Conservation (phyloP, 2,797 vertebrate genomes). For the Coracias cyanogaster region DNA sequence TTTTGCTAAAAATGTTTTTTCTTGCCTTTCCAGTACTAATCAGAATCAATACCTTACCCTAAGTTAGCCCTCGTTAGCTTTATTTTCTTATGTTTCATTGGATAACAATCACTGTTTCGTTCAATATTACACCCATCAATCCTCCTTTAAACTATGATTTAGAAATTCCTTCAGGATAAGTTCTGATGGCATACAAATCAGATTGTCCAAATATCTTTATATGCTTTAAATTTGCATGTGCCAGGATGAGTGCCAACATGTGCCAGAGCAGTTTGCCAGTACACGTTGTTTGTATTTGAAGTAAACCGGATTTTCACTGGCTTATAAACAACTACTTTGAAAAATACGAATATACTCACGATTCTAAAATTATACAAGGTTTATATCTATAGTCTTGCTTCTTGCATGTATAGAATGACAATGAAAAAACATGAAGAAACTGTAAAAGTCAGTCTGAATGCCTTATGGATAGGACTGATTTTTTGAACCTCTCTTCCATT, state of each 20-base stretch:
- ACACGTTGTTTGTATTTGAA: not conserved
- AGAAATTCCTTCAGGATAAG: not conserved
- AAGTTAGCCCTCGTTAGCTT: not conserved
- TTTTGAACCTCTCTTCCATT: not conserved
- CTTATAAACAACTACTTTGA: not conserved
- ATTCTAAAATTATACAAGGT: not conserved
- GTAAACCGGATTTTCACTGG: not conserved
- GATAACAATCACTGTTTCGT: not conserved
- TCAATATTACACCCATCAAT: not conserved
- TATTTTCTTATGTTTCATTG: not conserved
- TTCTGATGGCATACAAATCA: not conserved
- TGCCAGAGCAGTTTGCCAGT: not conserved
- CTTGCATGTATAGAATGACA: not conserved
- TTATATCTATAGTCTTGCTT: not conserved
- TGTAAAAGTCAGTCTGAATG: not conserved
- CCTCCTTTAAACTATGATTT: not conserved
- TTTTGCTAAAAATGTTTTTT: not conserved
- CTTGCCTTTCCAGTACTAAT: not conserved
- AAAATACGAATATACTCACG: not conserved
- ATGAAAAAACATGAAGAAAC: not conserved
- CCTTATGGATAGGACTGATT: not conserved
- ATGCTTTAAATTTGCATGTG: fast-evolving
- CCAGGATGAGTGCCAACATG: not conserved
- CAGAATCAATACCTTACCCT: not conserved
- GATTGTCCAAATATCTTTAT: not conserved